These are phyloP conservation scores for Drosophila buzzatii DNA, from an alignment of 2,888 invertebrate species.

Conservation along the genomic window DNA sequence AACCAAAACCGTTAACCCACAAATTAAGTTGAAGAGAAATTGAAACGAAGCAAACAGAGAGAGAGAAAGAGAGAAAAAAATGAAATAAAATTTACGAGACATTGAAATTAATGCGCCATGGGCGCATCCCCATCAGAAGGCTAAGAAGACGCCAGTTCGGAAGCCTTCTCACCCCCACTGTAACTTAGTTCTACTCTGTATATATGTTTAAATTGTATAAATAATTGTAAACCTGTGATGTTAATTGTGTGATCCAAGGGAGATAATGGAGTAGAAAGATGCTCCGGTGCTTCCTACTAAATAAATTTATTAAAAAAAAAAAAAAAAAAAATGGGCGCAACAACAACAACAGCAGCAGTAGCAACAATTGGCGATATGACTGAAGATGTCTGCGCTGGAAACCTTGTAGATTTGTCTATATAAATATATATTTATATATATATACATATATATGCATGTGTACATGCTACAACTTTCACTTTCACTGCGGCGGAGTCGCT, in stretches of 20 bases:
- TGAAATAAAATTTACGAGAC: conserved; percentile 43
- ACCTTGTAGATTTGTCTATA: conserved; percentile 52
- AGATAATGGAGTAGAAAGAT: too few relatives aligned
- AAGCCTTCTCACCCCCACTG: too few relatives aligned
- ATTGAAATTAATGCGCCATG: conserved; percentile 60
- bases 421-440: conserved; percentile 15
- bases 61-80: conserved; percentile 25
- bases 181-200: too few relatives aligned
- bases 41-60: conserved; percentile 35
- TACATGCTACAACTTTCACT: conserved; percentile 70
- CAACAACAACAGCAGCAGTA: conserved; percentile 23
- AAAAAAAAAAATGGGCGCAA: too few relatives aligned
- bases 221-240: too few relatives aligned
- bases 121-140: too few relatives aligned
- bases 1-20: conserved; percentile 58
- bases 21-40: conserved; percentile 52
- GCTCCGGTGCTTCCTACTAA: too few relatives aligned
- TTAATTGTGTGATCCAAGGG: too few relatives aligned
- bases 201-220: too few relatives aligned
- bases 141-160: too few relatives aligned
- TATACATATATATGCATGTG: conserved; percentile 2
- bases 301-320: too few relatives aligned
- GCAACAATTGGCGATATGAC: conserved; percentile 52
- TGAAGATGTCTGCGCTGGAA: conserved; percentile 49
- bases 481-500: conserved; percentile 71